Evolutionary conservation across 2,113 vertebrate genomes (phyloP), one percentile per base, ranked within the genome.

Genomic region (Pollachius pollachius): DNA sequence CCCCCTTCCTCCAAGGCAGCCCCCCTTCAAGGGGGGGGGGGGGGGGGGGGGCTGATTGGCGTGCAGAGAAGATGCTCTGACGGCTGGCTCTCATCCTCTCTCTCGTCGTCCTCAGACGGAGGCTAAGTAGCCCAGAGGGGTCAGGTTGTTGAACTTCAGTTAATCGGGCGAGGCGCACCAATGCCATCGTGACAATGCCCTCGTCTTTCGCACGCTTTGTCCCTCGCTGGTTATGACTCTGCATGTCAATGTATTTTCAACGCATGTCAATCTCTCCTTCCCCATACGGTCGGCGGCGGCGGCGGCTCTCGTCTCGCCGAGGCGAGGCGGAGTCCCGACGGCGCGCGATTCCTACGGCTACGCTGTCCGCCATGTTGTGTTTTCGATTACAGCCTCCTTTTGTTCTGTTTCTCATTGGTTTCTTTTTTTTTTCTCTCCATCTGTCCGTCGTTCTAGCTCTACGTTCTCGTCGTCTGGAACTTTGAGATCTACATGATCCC

Each of bases 401-500:
- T 71, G 41, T 76, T 74, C 57, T 73, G 63, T 19, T 17, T 68
- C 81, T 73, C 80, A 66, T 71, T 69, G 63, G 57, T 64, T n/a
- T 81, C 21, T 3, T 57, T 77, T 74, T 27, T 67, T 74, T 56
- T 64, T 72, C 25, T 64, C 37, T 41, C 37, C 9, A 41, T 41
- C 37, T 11, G 37, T 41, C 37, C 6, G 5, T 41, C 37, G 3
- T 81, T 85, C 65, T 68, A 99, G 97, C 89, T 99, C 87, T 99
- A 98, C 81, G 93, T 98, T 74, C 80, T 98, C 72, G 91, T 96
- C 64, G 95, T 98, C 75, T 99, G 97, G 97, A 99, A 99, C 93
- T 99, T 99, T 89, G 97, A 99, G 89, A 92, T 98, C 88, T 99
- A 97, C 87, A 97, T 98, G 96, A 93, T 98, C 87, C 97, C 97